Conservation (phyloP, 2,797 vertebrate genomes). For the Macropus fuliginosus region DNA sequence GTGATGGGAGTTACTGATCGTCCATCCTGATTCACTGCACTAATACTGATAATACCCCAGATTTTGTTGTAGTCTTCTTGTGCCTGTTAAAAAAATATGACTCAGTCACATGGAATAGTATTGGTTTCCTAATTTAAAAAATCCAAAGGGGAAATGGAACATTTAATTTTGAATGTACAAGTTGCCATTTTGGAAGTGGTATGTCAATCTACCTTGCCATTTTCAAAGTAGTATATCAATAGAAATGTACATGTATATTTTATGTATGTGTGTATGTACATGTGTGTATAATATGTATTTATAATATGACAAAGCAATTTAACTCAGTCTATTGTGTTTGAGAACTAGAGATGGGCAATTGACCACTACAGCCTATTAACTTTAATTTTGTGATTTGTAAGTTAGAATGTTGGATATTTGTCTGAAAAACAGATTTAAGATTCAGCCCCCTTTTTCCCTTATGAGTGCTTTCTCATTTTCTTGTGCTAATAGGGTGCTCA, state of each 20-base stretch:
- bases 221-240: neutral
- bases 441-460: too few species aligned
- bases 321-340: neutral
- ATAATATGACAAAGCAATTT: neutral
- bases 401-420: neutral
- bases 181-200: neutral
- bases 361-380: neutral
- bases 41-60: constrained; percentile 91
- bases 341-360: neutral
- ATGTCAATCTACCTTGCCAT: neutral
- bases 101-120: neutral
- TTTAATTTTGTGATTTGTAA: neutral
- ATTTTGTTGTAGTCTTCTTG: constrained; percentile 88
- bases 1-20: constrained; percentile 89
- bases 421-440: neutral
- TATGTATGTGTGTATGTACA: neutral
- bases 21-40: constrained; percentile 91
- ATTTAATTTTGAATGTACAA: neutral
- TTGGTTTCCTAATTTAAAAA: neutral
- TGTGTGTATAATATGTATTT: neutral
- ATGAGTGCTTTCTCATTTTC: neutral
- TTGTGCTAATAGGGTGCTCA: neutral
- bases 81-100: constrained; percentile 84
- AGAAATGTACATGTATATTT: neutral
- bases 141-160: neutral